Percentiles rank a stretch among this genome's conserved stretches.
phyloP scores from a whole-genome alignment of 1,140 invertebrate genomes.

The Epicauta chinensis region DNA sequence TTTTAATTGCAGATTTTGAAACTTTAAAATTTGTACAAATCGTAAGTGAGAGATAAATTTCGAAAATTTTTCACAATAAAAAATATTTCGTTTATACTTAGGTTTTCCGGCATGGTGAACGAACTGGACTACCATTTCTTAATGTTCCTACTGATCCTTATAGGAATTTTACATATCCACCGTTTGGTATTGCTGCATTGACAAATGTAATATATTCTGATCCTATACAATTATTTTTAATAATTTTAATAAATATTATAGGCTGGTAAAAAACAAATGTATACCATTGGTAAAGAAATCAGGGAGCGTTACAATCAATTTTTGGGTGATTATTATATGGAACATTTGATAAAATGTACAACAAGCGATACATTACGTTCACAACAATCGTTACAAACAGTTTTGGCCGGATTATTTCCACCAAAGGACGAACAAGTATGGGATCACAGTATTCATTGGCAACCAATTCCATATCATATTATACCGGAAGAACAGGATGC shows the following conservation, averaged over 20 bases:
- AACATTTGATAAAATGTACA: constrained; percentile 30
- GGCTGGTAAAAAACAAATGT: constrained; percentile 44
- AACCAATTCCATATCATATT: constrained; percentile 69
- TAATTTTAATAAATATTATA: constrained; percentile 11
- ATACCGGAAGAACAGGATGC: constrained; percentile 15
- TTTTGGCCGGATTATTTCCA: constrained; percentile 80
- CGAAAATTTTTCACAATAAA: too few relatives aligned
- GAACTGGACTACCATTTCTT: constrained; percentile 57
- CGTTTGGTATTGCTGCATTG: constrained; percentile 62
- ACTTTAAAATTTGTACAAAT: too few relatives aligned
- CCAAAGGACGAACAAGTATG: constrained; percentile 63
- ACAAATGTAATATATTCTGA: constrained; percentile 56
- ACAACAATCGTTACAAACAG: constrained; percentile 55
- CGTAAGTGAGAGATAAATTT: too few relatives aligned
- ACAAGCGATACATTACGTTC: constrained; percentile 48
- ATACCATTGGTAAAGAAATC: constrained; percentile 54
- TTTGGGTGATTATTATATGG: constrained; percentile 53
- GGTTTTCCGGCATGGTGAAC: too few relatives aligned
- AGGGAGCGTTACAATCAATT: constrained; percentile 55
- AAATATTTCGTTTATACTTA: too few relatives aligned
- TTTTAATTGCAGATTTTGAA: too few relatives aligned
- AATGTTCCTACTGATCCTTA: constrained; percentile 59
- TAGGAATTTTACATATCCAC: constrained; percentile 52
- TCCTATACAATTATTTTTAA: background rate
- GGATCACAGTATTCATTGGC: constrained; percentile 68